Percentiles rank a stretch among this genome's conserved stretches.
Conservation (phyloP, 2,113 vertebrate species). For the Zosterops pallidus region DNA sequence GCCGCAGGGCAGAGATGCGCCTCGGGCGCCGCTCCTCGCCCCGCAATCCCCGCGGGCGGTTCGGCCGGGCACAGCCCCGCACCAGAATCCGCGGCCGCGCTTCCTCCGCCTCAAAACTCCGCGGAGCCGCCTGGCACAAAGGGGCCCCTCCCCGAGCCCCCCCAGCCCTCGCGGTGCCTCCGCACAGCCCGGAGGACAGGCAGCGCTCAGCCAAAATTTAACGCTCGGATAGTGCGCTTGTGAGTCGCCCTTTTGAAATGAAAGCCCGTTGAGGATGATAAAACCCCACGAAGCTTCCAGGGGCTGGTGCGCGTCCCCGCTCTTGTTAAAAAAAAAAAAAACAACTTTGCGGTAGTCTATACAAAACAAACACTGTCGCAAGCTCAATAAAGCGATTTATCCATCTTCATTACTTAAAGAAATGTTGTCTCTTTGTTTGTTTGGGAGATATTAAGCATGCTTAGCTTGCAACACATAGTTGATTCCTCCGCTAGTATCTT, state of each 20-base stretch:
- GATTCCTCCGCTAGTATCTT: slow-evolving; percentile 84
- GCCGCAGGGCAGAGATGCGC: background rate
- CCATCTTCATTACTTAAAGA: slow-evolving; percentile 79
- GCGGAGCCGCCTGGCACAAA: background rate
- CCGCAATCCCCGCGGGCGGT: background rate
- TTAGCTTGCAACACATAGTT: slow-evolving; percentile 76
- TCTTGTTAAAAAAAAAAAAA: slow-evolving; percentile 31
- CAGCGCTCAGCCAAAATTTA: slow-evolving; percentile 41
- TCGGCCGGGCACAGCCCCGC: background rate
- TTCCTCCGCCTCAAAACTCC: background rate
- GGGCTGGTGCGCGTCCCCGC: background rate
- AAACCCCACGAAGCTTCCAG: slow-evolving; percentile 22
- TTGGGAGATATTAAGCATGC: slow-evolving; percentile 79
- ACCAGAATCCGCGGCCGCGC: background rate
- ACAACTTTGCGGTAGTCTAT: background rate
- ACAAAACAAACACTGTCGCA: slow-evolving; percentile 52
- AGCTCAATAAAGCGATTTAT: slow-evolving; percentile 75
- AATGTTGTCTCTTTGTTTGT: slow-evolving; percentile 78
- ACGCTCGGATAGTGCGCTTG: slow-evolving; percentile 9
- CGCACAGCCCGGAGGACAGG: background rate
- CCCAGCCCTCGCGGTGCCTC: background rate
- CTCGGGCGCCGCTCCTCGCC: background rate
- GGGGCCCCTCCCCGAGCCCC: background rate
- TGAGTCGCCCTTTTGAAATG: background rate
- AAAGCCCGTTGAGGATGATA: slow-evolving; percentile 1